Percentiles rank a stretch among this genome's conserved stretches.
Conservation (phyloP, 2,797 vertebrate genomes). For the Manis crassicaudata region DNA sequence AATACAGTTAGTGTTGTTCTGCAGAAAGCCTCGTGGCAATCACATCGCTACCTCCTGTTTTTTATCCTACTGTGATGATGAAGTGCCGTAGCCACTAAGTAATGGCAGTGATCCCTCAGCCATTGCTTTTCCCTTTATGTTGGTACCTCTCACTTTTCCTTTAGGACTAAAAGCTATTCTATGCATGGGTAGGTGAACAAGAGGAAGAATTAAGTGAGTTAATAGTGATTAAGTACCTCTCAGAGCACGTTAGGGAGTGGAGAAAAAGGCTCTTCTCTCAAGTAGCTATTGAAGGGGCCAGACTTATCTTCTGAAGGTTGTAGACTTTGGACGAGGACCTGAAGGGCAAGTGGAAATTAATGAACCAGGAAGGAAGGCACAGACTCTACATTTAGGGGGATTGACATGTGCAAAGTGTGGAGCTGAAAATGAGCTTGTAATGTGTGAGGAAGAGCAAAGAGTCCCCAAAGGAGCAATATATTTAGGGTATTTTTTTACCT, state of each 20-base stretch:
- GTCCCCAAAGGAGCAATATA: background rate
- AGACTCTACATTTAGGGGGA: background rate
- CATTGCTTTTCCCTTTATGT: background rate
- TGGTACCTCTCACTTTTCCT: background rate
- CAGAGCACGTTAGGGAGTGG: background rate
- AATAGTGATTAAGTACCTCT: background rate
- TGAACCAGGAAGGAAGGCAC: background rate
- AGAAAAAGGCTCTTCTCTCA: background rate
- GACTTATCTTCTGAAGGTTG: background rate
- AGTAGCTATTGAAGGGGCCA: background rate
- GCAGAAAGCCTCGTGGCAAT: background rate
- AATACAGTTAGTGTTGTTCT: background rate
- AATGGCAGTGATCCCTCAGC: background rate
- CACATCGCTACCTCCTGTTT: background rate
- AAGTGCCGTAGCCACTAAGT: background rate
- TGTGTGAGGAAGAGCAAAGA: background rate
- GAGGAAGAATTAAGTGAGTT: background rate
- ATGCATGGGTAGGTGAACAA: background rate
- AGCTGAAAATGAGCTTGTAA: background rate
- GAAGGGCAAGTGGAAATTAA: background rate
- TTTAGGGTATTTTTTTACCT: background rate
- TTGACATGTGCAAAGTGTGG: background rate
- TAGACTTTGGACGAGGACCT: background rate
- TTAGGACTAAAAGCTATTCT: background rate
- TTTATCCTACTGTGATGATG: background rate